Evolutionary conservation across 2,113 vertebrate species (phyloP).

Genomic region (Peromyscus polionotus): DNA sequence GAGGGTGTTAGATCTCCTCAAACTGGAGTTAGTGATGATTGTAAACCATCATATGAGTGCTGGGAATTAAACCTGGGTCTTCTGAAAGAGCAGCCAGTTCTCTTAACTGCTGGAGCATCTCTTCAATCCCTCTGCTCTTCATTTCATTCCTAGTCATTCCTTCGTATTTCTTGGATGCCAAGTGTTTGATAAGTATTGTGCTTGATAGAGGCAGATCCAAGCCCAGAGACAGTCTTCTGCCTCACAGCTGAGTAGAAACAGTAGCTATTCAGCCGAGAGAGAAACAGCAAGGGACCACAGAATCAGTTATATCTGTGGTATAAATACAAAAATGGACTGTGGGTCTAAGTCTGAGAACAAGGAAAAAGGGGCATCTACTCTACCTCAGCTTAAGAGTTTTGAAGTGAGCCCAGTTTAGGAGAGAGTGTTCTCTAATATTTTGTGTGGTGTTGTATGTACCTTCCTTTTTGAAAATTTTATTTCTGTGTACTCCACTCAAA

Average conservation of each 20-base stretch:
- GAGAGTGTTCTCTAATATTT: background rate
- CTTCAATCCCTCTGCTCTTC: background rate
- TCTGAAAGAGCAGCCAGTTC: background rate
- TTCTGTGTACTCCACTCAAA: background rate
- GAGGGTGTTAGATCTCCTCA: background rate
- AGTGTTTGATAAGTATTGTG: background rate
- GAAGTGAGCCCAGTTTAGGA: background rate
- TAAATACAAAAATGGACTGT: background rate
- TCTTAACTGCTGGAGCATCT: background rate
- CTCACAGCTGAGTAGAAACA: background rate
- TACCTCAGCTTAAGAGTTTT: background rate
- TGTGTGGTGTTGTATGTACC: background rate
- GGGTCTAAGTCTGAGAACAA: background rate
- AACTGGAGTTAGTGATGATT: background rate
- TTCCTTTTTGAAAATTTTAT: background rate
- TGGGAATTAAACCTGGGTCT: background rate
- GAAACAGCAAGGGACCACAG: background rate
- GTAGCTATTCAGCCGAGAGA: background rate
- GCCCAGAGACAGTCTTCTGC: background rate
- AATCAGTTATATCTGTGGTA: background rate
- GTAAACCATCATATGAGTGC: background rate
- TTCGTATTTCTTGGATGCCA: background rate
- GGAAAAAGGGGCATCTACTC: background rate
- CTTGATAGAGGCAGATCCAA: background rate
- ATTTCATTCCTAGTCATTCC: background rate